Evolutionary conservation across 2,113 vertebrate species (phyloP).

Genomic region (Lamprotornis superbus): DNA sequence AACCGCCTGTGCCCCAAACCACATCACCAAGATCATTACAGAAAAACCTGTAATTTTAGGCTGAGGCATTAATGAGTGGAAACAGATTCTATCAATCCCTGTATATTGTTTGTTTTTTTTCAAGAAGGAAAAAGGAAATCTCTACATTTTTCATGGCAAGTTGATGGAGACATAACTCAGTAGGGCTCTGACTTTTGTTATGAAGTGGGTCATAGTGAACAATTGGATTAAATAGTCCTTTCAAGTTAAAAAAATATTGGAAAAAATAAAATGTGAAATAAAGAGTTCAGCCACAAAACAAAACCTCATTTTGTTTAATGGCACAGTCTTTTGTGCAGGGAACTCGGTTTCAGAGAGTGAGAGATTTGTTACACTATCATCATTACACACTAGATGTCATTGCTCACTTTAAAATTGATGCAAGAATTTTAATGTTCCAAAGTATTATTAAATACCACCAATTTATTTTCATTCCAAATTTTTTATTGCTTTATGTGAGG

Average conservation of each 20-base stretch:
- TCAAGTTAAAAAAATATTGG: background rate
- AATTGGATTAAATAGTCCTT: background rate
- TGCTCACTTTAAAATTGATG: slow-evolving; percentile 21
- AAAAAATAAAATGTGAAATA: background rate
- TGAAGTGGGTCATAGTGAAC: background rate
- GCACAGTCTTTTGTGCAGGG: background rate
- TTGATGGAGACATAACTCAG: background rate
- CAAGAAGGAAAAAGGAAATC: background rate
- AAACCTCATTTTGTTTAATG: background rate
- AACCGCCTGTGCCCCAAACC: background rate
- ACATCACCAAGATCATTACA: background rate
- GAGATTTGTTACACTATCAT: background rate
- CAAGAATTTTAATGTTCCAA: background rate
- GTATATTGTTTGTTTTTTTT: background rate
- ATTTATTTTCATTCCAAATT: background rate
- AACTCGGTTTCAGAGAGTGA: background rate
- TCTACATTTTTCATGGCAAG: background rate
- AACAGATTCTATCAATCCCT: background rate
- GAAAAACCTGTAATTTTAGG: background rate
- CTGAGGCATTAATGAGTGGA: background rate
- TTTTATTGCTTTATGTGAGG: background rate
- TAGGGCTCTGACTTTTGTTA: background rate
- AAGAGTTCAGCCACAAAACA: background rate
- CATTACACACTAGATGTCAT: background rate
- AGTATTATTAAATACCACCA: background rate